Evolutionary conservation across 2,113 vertebrate genomes (phyloP).

Genomic region (Oostethus manadensis): DNA sequence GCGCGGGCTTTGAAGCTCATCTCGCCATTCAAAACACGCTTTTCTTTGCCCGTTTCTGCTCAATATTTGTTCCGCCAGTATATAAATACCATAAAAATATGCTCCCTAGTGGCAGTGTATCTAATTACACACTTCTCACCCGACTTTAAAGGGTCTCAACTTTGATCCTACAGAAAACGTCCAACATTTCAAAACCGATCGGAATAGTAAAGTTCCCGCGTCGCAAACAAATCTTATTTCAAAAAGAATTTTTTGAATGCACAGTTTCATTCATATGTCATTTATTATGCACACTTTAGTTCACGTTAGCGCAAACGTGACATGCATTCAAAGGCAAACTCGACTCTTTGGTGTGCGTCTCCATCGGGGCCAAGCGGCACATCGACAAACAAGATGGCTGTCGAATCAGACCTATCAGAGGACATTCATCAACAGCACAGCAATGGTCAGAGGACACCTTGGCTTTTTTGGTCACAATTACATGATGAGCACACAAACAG

Average conservation of each 20-base stretch:
- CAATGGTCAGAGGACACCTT: constrained; percentile 51
- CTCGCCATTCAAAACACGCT: too few relatives aligned
- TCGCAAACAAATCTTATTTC: background rate
- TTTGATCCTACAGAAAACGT: too few relatives aligned
- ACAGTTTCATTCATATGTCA: background rate
- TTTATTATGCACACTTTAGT: background rate
- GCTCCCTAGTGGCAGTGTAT: too few relatives aligned
- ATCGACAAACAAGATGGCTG: constrained; percentile 73
- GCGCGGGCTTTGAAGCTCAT: too few relatives aligned
- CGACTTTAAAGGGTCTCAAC: too few relatives aligned
- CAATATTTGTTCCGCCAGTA: too few relatives aligned
- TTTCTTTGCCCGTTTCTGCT: too few relatives aligned
- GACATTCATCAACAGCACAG: constrained; percentile 64
- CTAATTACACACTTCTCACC: too few relatives aligned
- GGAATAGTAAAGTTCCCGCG: too few relatives aligned
- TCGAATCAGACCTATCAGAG: constrained; percentile 61
- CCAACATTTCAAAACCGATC: too few relatives aligned
- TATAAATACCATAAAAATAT: too few relatives aligned
- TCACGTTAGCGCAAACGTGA: background rate
- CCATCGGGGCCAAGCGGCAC: constrained; percentile 65
- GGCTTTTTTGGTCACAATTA: constrained; percentile 50
- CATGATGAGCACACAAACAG: constrained; percentile 65
- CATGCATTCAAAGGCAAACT: background rate
- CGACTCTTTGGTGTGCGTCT: constrained; percentile 63
- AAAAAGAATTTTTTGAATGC: too few relatives aligned